Evolutionary conservation across 1,140 invertebrate species (phyloP), one percentile per base, ranked within the genome.

Genomic region (Rhagoletis zephyria): DNA sequence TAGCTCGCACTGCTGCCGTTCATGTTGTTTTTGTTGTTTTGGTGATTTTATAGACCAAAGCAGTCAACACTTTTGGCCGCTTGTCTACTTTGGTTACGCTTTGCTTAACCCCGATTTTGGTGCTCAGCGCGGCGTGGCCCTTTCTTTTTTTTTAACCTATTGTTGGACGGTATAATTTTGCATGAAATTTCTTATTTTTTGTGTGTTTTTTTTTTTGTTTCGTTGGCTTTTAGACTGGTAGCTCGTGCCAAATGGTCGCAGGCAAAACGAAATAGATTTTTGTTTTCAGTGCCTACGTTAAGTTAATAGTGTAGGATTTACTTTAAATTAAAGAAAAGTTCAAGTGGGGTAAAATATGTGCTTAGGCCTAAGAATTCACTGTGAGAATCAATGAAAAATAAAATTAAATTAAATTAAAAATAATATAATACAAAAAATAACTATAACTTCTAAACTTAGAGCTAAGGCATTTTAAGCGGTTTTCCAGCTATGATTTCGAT

Each of bases 1-100:
- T 81, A 56, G 74, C 74, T 81, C 56, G 45, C 74, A 56, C 56
- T 81, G 74, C 19, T 56, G 48, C 14, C 48, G 12, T 14, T n/a
- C 61, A 14, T 16, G 3, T 63, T 63, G 0, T 63, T 63, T 63
- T 63, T 63, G 61, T 63, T 56, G 67, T 42, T 74, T 7, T 5
- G 74, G 74, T 81, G 74, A 59, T 81, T 81, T 81, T 81, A 6
- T 56, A 81, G 74, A 51, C 74, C n/a, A 81, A 81, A 56, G 74
- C 45, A 81, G 74, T 56, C 74, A 81, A 59, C 74, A 81, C 48
- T 81, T 51, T 81, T 81, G 45, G 74, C n/a, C 74, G 74, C 74
- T 81, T 81, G 74, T 81, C 48, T 56, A n/a, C 48, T 81, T 81
- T 74, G 70, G 70, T 74, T 74, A 30, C 70, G 45, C 70, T 74